Percentiles rank a stretch among this genome's conserved stretches.
Conservation (phyloP, 2,888 invertebrate species). For the Argyra leucocephala region DNA sequence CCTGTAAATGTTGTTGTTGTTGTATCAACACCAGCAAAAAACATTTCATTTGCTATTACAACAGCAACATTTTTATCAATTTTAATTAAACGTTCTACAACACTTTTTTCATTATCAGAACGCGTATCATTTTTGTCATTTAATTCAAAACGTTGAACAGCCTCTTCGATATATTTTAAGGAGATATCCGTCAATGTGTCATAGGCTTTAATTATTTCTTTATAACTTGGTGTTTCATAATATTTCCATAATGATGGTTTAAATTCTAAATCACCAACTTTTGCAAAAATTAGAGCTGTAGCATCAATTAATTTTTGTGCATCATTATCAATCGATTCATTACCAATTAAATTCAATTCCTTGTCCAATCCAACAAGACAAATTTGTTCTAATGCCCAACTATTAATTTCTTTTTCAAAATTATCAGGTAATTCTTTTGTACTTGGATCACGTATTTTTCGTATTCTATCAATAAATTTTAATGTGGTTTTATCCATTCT, state of each 20-base stretch:
- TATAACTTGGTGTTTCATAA: constrained; percentile 26
- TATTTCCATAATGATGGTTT: constrained; percentile 26
- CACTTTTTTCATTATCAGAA: constrained; percentile 36
- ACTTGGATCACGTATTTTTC: constrained; percentile 25
- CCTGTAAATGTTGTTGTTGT: constrained; percentile 44
- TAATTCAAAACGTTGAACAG: constrained; percentile 30
- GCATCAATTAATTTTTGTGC: constrained; percentile 15
- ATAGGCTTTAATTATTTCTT: constrained; percentile 23
- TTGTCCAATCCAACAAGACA: constrained; percentile 36
- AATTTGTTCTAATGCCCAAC: constrained; percentile 49
- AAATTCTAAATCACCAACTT: constrained; percentile 23
- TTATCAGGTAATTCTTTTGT: constrained; percentile 36
- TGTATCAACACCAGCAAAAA: constrained; percentile 29
- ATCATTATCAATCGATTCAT: constrained; percentile 17
- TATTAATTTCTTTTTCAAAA: constrained; percentile 44
- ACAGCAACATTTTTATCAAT: constrained; percentile 29
- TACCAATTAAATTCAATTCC: constrained; percentile 24
- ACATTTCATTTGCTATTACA: constrained; percentile 29
- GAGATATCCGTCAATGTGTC: constrained; percentile 26
- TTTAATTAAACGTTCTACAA: constrained; percentile 46
- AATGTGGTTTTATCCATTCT: constrained; percentile 44
- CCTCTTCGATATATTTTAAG: constrained; percentile 34
- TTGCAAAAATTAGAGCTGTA: constrained; percentile 18
- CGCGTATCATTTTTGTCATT: constrained; percentile 10
- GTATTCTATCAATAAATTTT: constrained; percentile 34